Base-by-base conservation (phyloP, 2,113 vertebrate genomes). In the Urocolius indicus region DNA sequence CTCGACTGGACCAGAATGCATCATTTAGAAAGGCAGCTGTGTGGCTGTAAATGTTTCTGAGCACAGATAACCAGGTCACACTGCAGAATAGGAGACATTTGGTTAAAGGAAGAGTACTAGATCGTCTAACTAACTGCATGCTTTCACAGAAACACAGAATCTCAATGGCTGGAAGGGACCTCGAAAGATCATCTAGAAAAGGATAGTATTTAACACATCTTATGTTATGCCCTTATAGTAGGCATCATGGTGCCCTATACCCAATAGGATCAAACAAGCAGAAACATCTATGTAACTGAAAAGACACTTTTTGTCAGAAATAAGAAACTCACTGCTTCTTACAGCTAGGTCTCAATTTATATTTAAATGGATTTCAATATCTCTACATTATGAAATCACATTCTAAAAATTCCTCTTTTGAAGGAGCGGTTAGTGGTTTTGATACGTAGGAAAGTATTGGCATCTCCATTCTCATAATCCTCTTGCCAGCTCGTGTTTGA, bases 321-420 rank as follows among this genome's bases (percentile, higher is more conserved):
- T 18, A 66, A 89, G 86, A 90, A 14, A 43, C 11, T 46, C 11
- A 5, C 13, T 83, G 36, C 18, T 73, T 54, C 78, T 89, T 58
- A 72, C n/a, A 87, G 51, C 48, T 59, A 84, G 29, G 51, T 32
- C 48, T 89, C 61, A 85, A 82, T 32, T 90, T 52, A 12, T 52
- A 62, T 52, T 85, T 90, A 78, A 92, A 85, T 46, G n/a, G 46
- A 90, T 95, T 93, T 62, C 84, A 91, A 94, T 92, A 72, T 20
- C 23, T 85, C 34, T 74, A 66, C 55, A 80, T 92, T 93, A 94
- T 92, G 84, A 94, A 94, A 94, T 94, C 73, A 79, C 62, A 75
- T 89, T 89, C 92, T 96, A 96, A 95, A 95, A 96, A 93, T 82
- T 89, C 82, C 68, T 89, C 76, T 94, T 96, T 80, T 84, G 78